A percentile compares a stretch with the other conserved stretches of the same genome.
phyloP scores from a whole-genome alignment of 64 coral and sea anemone genomes.

The Trachythela sp. region DNA sequence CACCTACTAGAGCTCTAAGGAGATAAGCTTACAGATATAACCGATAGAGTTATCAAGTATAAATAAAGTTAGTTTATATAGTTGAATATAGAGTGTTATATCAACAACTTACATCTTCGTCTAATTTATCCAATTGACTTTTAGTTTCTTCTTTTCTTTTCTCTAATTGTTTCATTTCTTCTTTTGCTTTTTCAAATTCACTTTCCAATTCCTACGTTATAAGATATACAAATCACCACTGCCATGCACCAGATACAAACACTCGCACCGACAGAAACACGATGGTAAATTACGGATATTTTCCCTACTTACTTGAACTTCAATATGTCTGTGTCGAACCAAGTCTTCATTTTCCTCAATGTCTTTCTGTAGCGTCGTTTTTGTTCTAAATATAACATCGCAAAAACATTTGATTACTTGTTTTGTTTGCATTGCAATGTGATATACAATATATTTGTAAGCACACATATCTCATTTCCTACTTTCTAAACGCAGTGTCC shows the following conservation, averaged over 20 bases:
- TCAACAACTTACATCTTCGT: conserved; percentile 82
- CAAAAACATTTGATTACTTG: background rate
- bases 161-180: conserved; percentile 77
- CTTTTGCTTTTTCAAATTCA: conserved; percentile 85
- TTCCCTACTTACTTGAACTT: conserved; percentile 69
- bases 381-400: conserved; percentile 49
- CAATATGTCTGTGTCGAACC: conserved; percentile 85
- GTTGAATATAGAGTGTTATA: no score
- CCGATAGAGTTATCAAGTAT: no score
- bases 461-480: no score
- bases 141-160: conserved; percentile 71
- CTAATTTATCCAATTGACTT: conserved; percentile 80
- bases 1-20: no score
- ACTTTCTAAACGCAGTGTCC: no score
- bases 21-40: no score
- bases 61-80: no score
- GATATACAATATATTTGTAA: no score
- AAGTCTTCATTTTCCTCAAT: conserved; percentile 92
- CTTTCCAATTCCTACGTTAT: conserved; percentile 71
- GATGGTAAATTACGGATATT: no score
- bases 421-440: no score
- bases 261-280: background rate
- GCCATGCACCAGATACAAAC: background rate
- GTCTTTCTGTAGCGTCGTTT: conserved; percentile 75
- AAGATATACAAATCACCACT: background rate